Percentiles rank a stretch among this genome's conserved stretches.
Conservation (phyloP, 2,113 vertebrate genomes). For the Bujurquina vittata region DNA sequence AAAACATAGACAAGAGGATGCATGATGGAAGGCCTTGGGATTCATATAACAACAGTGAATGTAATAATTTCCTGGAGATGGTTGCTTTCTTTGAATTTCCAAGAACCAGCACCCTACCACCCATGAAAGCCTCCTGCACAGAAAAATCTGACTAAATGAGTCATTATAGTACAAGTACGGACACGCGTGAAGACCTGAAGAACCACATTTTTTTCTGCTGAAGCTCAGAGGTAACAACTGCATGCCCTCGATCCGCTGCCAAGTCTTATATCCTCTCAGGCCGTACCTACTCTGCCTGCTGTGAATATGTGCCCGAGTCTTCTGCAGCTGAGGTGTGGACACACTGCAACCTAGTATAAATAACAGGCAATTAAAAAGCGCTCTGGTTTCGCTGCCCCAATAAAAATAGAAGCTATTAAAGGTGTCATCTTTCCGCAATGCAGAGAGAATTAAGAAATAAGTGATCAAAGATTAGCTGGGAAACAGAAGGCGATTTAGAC, state of each 20-base stretch:
- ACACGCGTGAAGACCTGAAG: not conserved
- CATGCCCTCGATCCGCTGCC: not conserved
- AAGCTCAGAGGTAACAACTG: not conserved
- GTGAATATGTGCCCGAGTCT: not conserved
- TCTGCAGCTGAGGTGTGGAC: not conserved
- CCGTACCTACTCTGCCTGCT: not conserved
- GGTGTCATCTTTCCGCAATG: not conserved
- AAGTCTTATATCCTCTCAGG: not conserved
- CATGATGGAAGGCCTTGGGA: not conserved
- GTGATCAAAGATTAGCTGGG: not conserved
- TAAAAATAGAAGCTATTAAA: not conserved
- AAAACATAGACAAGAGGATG: not conserved
- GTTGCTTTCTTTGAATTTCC: not conserved
- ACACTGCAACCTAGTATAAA: not conserved
- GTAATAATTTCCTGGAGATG: not conserved
- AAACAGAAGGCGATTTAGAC: not conserved
- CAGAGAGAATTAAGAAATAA: not conserved
- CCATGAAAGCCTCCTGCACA: not conserved
- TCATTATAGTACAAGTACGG: not conserved
- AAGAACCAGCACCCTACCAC: not conserved
- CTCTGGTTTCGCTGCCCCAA: conserved; percentile 2
- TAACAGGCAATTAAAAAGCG: conserved; percentile 1
- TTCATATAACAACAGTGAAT: not conserved
- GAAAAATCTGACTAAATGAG: not conserved
- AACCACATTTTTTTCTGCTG: not conserved